phyloP scores from a whole-genome alignment of 2,888 invertebrate species.

The Agrochola macilenta region DNA sequence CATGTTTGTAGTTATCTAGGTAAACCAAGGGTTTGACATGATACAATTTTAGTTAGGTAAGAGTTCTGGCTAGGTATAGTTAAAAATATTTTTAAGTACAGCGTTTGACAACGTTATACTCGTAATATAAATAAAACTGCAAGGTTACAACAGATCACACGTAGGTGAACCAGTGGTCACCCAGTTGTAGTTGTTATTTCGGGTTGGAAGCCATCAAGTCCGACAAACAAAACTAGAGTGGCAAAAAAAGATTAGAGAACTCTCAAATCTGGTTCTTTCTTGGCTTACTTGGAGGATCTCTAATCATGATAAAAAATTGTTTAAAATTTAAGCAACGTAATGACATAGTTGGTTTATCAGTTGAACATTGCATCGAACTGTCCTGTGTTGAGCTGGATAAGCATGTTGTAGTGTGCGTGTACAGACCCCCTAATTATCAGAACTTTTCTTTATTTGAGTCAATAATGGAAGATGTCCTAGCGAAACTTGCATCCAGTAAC shows the following conservation, averaged over 20 bases:
- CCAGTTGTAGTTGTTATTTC: not conserved
- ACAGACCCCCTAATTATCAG: too few species aligned
- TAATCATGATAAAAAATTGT: too few species aligned
- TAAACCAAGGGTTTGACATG: not conserved
- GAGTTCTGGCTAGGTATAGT: not conserved
- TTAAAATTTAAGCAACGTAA: too few species aligned
- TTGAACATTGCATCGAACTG: too few species aligned
- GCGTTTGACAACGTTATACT: not conserved
- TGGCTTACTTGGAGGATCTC: too few species aligned
- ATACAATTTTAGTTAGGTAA: not conserved
- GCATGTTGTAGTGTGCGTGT: too few species aligned
- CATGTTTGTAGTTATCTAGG: too few species aligned
- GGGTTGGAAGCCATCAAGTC: not conserved
- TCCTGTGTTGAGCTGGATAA: too few species aligned
- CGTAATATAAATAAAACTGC: not conserved
- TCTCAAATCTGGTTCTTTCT: not conserved
- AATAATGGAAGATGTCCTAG: too few species aligned
- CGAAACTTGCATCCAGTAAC: too few species aligned
- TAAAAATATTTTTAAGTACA: not conserved
- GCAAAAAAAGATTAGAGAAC: not conserved
- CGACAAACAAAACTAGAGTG: not conserved
- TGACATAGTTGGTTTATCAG: too few species aligned
- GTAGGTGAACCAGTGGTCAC: not conserved
- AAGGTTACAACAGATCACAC: not conserved
- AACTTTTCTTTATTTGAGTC: too few species aligned